Percentiles rank a stretch among this genome's conserved stretches.
phyloP scores from a whole-genome alignment of 2,797 vertebrate genomes.

The Phrynocephalus vlangalii region DNA sequence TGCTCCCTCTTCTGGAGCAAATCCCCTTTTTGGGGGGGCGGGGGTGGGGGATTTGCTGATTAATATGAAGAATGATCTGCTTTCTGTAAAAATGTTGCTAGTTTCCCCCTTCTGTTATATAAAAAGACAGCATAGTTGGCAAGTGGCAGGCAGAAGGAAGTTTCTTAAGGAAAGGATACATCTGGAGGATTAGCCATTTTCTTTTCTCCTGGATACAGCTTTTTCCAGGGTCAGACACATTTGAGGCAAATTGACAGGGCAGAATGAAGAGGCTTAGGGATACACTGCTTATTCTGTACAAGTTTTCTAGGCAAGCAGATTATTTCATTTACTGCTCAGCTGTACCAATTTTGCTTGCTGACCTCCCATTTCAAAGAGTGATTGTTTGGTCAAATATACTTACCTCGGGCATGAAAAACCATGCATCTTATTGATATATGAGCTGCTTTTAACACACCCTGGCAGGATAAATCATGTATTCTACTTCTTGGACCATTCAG shows the following conservation, averaged over 20 bases:
- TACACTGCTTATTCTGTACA: conserved; percentile 6
- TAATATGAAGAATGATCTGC: conserved; percentile 3
- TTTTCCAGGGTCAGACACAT: conserved; percentile 31
- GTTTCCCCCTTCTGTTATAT: not conserved
- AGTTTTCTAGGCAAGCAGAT: conserved; percentile 32
- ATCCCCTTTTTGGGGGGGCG: not conserved
- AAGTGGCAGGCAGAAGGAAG: conserved; percentile 4
- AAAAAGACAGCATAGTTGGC: not conserved
- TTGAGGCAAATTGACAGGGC: conserved; percentile 27
- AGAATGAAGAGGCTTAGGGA: conserved; percentile 33
- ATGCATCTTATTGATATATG: conserved; percentile 37
- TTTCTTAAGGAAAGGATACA: conserved; percentile 17
- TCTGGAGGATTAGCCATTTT: conserved; percentile 14
- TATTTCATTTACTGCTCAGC: conserved; percentile 36
- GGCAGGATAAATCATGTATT: conserved; percentile 24
- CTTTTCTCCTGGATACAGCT: not conserved
- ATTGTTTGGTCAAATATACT: conserved; percentile 39
- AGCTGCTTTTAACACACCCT: conserved; percentile 20
- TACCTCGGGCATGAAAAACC: conserved; percentile 42
- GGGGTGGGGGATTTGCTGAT: not conserved
- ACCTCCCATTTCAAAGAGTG: conserved; percentile 38
- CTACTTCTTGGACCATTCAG: conserved; percentile 32
- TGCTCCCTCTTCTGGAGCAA: not conserved
- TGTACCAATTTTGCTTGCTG: conserved; percentile 30
- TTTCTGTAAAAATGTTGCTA: not conserved